Conservation (phyloP, 1,140 invertebrate genomes). For the Sycobia sp. region DNA sequence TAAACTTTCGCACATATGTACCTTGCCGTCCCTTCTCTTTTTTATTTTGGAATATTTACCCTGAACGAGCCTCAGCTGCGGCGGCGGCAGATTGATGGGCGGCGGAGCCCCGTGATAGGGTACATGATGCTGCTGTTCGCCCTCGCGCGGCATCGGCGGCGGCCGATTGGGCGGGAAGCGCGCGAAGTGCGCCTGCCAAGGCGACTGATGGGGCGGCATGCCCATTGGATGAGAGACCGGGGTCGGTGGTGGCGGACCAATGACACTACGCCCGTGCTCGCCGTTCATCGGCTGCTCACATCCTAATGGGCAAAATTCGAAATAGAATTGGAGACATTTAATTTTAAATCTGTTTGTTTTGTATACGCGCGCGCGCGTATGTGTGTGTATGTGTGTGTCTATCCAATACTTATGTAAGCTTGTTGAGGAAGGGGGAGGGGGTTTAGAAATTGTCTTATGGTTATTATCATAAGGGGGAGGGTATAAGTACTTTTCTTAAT, state of each 20-base stretch:
- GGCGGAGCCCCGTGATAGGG: constrained; percentile 37
- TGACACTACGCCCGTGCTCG: constrained; percentile 43
- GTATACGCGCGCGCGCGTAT: too few relatives aligned
- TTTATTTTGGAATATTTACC: constrained; percentile 43
- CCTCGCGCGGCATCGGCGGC: constrained; percentile 41
- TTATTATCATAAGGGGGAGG: too few relatives aligned
- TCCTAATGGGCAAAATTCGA: too few relatives aligned
- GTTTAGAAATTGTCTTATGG: too few relatives aligned
- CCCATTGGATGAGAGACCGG: constrained; percentile 31
- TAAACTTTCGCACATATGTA: neutral
- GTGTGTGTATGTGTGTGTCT: too few relatives aligned
- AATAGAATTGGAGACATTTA: too few relatives aligned
- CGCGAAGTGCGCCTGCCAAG: constrained; percentile 52
- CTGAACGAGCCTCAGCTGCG: constrained; percentile 54
- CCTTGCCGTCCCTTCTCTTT: constrained; percentile 31
- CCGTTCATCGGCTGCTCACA: constrained; percentile 48
- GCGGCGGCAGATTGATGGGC: constrained; percentile 56
- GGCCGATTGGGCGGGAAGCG: constrained; percentile 52
- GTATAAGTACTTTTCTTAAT: too few relatives aligned
- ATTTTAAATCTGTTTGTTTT: too few relatives aligned
- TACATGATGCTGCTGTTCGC: constrained; percentile 18
- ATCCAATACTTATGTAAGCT: too few relatives aligned
- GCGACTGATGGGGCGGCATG: constrained; percentile 37
- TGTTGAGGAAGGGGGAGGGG: too few relatives aligned
- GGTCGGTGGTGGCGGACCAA: constrained; percentile 38